Evolutionary conservation across 2,113 vertebrate genomes (phyloP).

Genomic region (Loxodonta africana): DNA sequence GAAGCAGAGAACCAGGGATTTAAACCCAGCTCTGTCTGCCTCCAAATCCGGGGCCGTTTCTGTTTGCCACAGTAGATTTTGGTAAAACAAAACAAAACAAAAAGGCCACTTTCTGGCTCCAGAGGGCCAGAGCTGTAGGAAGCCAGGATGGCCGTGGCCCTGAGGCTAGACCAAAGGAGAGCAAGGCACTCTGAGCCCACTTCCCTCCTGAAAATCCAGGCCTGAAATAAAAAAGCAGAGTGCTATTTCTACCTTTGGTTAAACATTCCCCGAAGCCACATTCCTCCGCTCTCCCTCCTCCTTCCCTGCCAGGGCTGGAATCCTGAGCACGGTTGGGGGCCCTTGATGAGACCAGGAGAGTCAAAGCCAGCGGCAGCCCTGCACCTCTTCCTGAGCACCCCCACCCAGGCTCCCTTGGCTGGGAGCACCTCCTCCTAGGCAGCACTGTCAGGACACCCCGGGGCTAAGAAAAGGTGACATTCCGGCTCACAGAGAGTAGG

Average conservation of each 20-base stretch:
- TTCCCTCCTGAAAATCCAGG: background rate
- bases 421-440: background rate
- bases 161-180: background rate
- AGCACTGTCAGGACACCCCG: rapidly evolving
- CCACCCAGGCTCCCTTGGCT: rapidly evolving
- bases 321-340: background rate
- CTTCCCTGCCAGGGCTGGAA: background rate
- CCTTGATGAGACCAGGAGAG: background rate
- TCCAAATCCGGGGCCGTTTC: background rate
- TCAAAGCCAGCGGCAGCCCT: background rate
- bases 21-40: background rate
- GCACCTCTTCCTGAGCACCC: background rate
- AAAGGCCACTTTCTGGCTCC: slow-evolving; percentile 40
- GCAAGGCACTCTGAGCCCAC: background rate
- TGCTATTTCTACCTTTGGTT: slow-evolving; percentile 70
- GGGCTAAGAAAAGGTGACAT: background rate
- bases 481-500: background rate
- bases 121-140: slow-evolving; percentile 31
- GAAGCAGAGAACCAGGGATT: rapidly evolving
- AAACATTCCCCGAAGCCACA: slow-evolving; percentile 71
- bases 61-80: slow-evolving; percentile 9
- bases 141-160: background rate
- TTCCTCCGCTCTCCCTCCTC: slow-evolving; percentile 43
- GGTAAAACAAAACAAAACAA: background rate
- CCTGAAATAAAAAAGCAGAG: background rate